Conservation (phyloP, 2,113 vertebrate genomes). For the Zosterops borbonicus region DNA sequence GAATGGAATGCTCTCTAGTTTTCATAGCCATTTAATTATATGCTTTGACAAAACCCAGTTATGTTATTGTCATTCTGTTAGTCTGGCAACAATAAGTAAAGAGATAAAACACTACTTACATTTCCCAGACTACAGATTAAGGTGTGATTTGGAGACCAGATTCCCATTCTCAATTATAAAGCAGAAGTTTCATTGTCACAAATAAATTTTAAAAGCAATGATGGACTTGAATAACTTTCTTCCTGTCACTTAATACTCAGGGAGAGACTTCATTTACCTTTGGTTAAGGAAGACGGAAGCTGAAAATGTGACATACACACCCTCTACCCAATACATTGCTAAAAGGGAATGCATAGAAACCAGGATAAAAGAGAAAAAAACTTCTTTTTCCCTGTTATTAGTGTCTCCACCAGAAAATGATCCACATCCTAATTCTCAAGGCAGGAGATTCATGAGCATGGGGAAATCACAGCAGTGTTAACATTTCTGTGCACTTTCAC, state of each 20-base stretch:
- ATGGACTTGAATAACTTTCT: not conserved
- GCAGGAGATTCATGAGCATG: not conserved
- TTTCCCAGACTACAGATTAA: slow-evolving; percentile 7
- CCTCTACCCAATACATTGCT: fast-evolving
- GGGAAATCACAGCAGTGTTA: not conserved
- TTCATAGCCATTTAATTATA: slow-evolving; percentile 18
- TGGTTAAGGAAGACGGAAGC: not conserved
- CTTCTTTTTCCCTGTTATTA: not conserved
- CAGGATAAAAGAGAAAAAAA: not conserved
- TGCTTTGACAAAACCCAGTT: not conserved
- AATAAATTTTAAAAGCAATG: not conserved
- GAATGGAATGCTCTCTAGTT: not conserved
- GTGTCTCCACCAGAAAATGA: not conserved
- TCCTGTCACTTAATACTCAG: not conserved
- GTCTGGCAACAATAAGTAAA: slow-evolving; percentile 2
- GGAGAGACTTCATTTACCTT: not conserved
- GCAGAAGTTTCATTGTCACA: not conserved
- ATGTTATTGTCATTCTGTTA: not conserved
- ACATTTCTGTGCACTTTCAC: not conserved
- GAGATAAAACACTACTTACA: not conserved
- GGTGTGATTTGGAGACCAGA: not conserved
- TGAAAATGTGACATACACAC: not conserved
- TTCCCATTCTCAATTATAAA: not conserved
- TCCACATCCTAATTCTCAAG: not conserved
- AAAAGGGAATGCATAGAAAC: not conserved